Evolutionary conservation across 2,797 vertebrate species (phyloP).

Genomic region (Chloroceryle amazona): DNA sequence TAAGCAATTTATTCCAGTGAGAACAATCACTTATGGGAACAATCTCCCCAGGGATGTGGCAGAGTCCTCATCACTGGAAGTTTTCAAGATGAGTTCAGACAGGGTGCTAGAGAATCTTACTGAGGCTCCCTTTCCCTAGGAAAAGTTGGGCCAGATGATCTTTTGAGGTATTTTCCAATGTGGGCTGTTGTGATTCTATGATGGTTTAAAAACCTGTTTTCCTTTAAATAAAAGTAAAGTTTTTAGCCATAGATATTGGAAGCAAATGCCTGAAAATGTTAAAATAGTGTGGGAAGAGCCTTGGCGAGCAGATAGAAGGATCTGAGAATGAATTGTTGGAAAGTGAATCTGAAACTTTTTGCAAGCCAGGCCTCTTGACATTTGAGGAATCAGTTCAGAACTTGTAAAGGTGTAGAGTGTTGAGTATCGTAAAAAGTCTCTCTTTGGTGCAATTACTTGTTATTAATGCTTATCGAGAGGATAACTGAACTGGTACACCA

Average conservation of each 20-base stretch:
- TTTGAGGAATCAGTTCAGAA: background rate
- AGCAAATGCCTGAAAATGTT: background rate
- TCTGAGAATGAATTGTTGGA: background rate
- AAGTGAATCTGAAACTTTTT: background rate
- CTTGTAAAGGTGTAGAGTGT: background rate
- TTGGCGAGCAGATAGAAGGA: background rate
- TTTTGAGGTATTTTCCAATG: background rate
- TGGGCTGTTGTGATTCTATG: background rate
- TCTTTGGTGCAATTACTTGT: background rate
- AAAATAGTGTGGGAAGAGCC: background rate
- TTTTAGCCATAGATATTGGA: background rate
- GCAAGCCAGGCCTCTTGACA: background rate
- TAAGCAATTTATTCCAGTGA: background rate
- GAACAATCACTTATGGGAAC: background rate
- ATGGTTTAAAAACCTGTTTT: background rate
- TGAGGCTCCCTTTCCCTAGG: background rate
- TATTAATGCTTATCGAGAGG: background rate
- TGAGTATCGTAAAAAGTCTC: background rate
- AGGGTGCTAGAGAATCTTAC: background rate
- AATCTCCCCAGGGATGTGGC: background rate
- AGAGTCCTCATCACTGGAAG: background rate
- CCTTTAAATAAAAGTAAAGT: background rate
- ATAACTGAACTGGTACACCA: background rate
- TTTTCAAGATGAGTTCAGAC: background rate
- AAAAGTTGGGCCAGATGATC: background rate